phyloP scores from a whole-genome alignment of 2,797 vertebrate genomes.

The Chrosomus eos region DNA sequence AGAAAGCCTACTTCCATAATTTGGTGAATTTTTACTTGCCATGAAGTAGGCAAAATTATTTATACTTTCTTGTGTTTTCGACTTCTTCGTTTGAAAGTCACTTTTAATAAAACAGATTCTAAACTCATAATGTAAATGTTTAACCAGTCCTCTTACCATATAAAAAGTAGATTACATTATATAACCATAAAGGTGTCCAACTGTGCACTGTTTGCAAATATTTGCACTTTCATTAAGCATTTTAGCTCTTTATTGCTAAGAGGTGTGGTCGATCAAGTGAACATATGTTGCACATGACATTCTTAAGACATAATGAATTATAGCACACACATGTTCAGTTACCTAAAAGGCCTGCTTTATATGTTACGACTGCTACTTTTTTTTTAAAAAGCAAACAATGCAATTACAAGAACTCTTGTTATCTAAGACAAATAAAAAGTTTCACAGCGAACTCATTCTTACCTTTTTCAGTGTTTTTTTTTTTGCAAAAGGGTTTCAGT shows the following conservation, averaged over 20 bases:
- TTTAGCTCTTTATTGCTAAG: not conserved
- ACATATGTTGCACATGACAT: not conserved
- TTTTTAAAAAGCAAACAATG: not conserved
- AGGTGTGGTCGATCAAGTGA: not conserved
- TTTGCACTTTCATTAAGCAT: not conserved
- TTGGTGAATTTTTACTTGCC: not conserved
- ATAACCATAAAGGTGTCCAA: not conserved
- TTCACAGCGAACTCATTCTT: not conserved
- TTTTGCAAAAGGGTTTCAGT: not conserved
- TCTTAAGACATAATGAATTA: not conserved
- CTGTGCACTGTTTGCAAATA: slow-evolving; percentile 4
- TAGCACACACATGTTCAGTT: not conserved
- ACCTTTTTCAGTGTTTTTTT: not conserved
- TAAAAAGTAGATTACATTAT: not conserved
- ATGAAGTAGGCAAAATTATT: not conserved
- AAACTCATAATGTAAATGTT: not conserved
- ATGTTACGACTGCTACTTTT: not conserved
- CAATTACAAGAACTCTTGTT: not conserved
- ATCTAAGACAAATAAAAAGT: not conserved
- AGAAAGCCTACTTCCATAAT: not conserved
- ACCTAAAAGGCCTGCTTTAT: not conserved
- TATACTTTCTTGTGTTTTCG: not conserved
- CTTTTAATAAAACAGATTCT: not conserved
- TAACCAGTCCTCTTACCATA: not conserved
- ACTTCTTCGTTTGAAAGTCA: not conserved